phyloP scores from a whole-genome alignment of 2,888 invertebrate species.

The Erebia aethiops region DNA sequence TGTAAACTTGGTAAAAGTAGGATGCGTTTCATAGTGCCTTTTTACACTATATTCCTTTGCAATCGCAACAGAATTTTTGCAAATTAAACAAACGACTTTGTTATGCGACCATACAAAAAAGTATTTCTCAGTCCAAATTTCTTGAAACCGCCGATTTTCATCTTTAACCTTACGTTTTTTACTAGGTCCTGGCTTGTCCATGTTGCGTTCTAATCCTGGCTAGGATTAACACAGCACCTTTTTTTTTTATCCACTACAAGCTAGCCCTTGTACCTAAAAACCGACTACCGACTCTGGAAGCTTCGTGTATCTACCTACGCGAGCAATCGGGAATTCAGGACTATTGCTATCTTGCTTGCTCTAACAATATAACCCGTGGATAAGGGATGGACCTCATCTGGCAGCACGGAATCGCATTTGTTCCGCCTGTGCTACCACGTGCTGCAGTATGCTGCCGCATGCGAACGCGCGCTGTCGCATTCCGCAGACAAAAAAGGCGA shows the following conservation, averaged over 20 bases:
- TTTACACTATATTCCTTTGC: not conserved
- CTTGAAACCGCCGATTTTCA: conserved; percentile 24
- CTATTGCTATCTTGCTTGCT: not conserved
- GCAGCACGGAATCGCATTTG: too few species aligned
- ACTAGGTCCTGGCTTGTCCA: conserved; percentile 23
- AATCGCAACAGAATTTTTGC: conserved; percentile 11
- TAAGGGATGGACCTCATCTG: not conserved
- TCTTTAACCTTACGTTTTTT: conserved; percentile 24
- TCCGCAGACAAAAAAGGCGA: too few species aligned
- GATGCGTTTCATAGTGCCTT: conserved; percentile 30
- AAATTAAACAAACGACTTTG: conserved; percentile 19
- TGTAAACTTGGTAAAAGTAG: conserved; percentile 24
- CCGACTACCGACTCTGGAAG: not conserved
- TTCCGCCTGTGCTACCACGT: too few species aligned
- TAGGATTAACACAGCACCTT: conserved; percentile 23
- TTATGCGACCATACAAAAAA: conserved; percentile 12
- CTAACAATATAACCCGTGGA: not conserved
- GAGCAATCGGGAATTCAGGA: not conserved
- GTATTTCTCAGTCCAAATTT: conserved; percentile 23
- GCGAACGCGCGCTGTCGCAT: too few species aligned
- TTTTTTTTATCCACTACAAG: too few species aligned
- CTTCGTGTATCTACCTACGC: not conserved
- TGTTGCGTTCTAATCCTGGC: conserved; percentile 21
- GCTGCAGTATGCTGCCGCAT: too few species aligned
- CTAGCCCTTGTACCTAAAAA: too few species aligned